Percentiles rank a stretch among this genome's conserved stretches.
Conservation (phyloP, 2,888 invertebrate genomes). For the Glaucopsyche alexis region DNA sequence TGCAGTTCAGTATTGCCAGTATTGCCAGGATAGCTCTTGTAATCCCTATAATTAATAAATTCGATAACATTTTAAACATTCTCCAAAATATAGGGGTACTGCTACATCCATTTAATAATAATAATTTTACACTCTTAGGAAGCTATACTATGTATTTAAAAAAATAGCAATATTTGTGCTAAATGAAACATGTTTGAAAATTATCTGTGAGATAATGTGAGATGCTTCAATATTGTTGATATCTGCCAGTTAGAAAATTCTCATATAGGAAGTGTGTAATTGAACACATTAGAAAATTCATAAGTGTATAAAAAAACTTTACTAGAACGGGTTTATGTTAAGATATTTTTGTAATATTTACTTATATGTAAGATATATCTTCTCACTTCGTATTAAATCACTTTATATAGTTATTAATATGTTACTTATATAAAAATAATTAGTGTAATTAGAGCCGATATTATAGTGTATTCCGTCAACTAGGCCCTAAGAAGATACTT, state of each 20-base stretch:
- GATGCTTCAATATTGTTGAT: neutral
- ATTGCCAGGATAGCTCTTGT: constrained; percentile 7
- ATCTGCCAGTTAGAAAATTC: no score
- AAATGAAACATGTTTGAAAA: neutral
- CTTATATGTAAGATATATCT: neutral
- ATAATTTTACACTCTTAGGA: neutral
- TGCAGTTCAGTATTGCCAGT: constrained; percentile 8
- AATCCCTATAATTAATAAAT: constrained; percentile 36
- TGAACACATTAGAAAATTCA: neutral
- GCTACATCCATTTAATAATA: constrained; percentile 1
- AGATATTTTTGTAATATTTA: neutral
- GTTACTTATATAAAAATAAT: neutral
- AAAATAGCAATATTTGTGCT: neutral
- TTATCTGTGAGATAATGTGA: no score
- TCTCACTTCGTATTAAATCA: neutral
- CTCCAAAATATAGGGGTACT: constrained; percentile 30
- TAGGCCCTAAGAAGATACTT: neutral
- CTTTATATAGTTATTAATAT: neutral
- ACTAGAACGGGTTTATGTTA: neutral
- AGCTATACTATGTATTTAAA: neutral
- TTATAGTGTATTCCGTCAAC: neutral
- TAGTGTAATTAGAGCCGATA: neutral
- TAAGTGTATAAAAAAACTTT: no score
- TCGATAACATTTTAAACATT: constrained; percentile 32
- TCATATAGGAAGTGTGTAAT: neutral